Evolutionary conservation across 1,140 invertebrate genomes (phyloP), one percentile per base, ranked within the genome.

Genomic region (Listronotus bonariensis): DNA sequence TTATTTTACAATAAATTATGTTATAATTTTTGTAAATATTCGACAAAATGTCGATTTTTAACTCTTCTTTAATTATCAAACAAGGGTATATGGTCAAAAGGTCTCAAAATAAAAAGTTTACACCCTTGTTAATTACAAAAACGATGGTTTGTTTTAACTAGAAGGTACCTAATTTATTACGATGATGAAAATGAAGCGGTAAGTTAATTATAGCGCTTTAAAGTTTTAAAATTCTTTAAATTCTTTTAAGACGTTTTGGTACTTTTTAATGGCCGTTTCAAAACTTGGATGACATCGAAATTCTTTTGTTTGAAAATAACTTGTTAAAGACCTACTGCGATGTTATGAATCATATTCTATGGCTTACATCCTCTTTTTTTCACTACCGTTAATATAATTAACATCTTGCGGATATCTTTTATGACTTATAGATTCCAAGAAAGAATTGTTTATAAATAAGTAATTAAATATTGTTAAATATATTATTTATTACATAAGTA

Each of bases 91-190:
- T 94, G 91, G 84, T 91, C 42, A 94, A 93, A 80, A 82, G 91
- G 53, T 93, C 92, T 3, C 91, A 92, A 77, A 93, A 92, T 78
- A 93, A 92, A 78, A 92, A 92, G 83, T 89, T 45, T 93, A 92
- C 75, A 91, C 89, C 15, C 87, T 89, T 7, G 86, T 92, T 38
- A 93, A 93, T 77, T 93, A 90, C 77, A 92, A 92, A 88, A 89
- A 78, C 85, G 92, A 18, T 93, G 89, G 89, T 91, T 93, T 78
- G 86, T 91, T 46, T 79, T 94, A 26, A 92, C 90, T 0, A 85
- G 83, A 68, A 85, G 84, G 52, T 83, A 84, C 59, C 84, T 94
- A 15, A 86, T 88, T 49, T 94, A 93, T 78, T 93, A 91, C 78
- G 92, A 93, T 76, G 84, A 86, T 51, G 84, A 82, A 66, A 86